phyloP scores from a whole-genome alignment of 2,797 vertebrate genomes.

The Spea hammondii region DNA sequence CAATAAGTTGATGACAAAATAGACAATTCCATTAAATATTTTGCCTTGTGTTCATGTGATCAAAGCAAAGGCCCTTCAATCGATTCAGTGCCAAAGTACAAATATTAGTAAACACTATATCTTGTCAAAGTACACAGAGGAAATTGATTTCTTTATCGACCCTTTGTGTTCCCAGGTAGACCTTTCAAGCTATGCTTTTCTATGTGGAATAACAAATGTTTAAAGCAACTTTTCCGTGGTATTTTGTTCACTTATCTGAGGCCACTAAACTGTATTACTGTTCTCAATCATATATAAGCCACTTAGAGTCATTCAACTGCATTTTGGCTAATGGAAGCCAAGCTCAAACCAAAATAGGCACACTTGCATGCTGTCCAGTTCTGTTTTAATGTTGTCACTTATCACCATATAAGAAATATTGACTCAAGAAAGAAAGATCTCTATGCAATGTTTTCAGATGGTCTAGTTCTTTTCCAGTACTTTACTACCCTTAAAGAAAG shows the following conservation, averaged over 20 bases:
- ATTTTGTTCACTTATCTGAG: slow-evolving; percentile 2
- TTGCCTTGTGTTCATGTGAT: not conserved
- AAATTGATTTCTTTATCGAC: slow-evolving; percentile 24
- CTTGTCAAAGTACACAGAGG: slow-evolving; percentile 16
- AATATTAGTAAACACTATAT: not conserved
- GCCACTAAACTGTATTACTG: not conserved
- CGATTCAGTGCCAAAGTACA: slow-evolving; percentile 1
- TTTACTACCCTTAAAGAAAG: not conserved
- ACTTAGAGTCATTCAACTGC: slow-evolving; percentile 25
- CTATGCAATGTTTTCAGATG: too few species aligned
- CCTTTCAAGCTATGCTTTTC: slow-evolving; percentile 7
- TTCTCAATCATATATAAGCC: slow-evolving; percentile 16
- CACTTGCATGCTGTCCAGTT: not conserved
- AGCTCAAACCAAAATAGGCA: slow-evolving; percentile 6
- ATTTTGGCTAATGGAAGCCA: slow-evolving; percentile 42
- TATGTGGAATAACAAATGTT: slow-evolving; percentile 3
- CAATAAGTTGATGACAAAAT: not conserved
- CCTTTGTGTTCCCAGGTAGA: not conserved
- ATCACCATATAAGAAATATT: too few species aligned
- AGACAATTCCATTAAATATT: not conserved
- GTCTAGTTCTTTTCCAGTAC: too few species aligned
- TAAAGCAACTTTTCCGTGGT: slow-evolving; percentile 22
- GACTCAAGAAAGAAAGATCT: too few species aligned
- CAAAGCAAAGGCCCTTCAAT: slow-evolving; percentile 4
- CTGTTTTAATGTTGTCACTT: not conserved